Base-by-base conservation (phyloP, 2,113 vertebrate genomes). In the Mystacornis crossleyi region DNA sequence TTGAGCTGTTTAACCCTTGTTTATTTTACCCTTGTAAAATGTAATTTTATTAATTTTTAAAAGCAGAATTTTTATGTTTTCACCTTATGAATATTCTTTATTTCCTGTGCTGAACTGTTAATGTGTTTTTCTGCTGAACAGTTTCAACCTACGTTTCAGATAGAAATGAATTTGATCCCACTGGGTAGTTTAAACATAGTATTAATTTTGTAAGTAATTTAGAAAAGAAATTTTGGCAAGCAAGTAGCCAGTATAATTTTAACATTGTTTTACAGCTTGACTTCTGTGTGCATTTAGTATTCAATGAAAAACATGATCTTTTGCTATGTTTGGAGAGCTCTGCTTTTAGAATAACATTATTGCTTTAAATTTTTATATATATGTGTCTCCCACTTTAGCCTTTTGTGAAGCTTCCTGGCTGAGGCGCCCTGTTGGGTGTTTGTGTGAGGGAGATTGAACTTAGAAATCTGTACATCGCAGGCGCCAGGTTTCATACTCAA, bases 331-430 rank as follows among this genome's bases (percentile, higher is more conserved):
- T 95, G 86, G 95, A 95, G 66, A 93, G 47, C 55, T 93, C 74
- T 93, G 31, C 65, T 94, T 94, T 93, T 88, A 64, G 48, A 94
- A 90, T 87, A 97, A 94, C 24, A 50, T 81, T 94, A 78, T 94
- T 94, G 47, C 81, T 97, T 91, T 89, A 90, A 78, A 91, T 81
- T 86, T 70, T 58, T 47, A 16, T 40, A 16, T 58, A 13, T 28
- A 1, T 67, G 8, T 72, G 43, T 85, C 40, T 79, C 40, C 29
- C 31, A 40, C 19, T 72, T 92, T 19, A 50, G n/a, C 23, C 17
- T 33, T 74, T 70, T 62, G 18, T 45, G 38, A 42, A 78, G 40
- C 60, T 93, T 92, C 42, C 42, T 47, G 14, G 17, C 17, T 65
- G 67, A 86, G 33, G 16, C 0, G 0, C 51, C 34, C 6, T 15